Conservation (phyloP, 1,140 invertebrate genomes). For the Philotrypesis tridentata region DNA sequence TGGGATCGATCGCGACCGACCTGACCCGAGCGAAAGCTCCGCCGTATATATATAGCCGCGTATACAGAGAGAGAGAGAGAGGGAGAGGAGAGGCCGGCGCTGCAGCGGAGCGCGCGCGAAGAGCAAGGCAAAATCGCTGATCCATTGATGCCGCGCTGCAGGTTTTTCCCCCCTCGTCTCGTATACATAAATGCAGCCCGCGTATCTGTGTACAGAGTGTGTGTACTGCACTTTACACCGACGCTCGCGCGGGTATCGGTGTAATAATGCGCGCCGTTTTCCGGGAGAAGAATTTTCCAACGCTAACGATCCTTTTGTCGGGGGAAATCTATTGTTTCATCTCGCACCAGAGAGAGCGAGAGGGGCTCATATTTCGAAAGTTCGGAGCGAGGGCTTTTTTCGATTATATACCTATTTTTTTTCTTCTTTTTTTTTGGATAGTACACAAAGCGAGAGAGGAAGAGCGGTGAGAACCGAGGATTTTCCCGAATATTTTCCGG, state of each 20-base stretch:
- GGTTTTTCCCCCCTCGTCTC: not conserved
- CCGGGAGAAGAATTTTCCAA: not conserved
- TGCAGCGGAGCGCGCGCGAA: not conserved
- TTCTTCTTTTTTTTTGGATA: no score
- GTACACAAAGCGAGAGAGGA: no score
- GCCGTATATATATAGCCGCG: not conserved
- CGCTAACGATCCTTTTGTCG: constrained; percentile 13
- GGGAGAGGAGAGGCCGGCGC: not conserved
- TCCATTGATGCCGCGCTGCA: constrained; percentile 14
- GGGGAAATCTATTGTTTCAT: not conserved
- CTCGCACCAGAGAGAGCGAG: no score
- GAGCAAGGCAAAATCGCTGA: constrained; percentile 15
- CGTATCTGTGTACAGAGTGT: not conserved
- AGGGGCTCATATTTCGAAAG: not conserved
- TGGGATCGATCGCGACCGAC: constrained; percentile 11
- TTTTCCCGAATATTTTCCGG: not conserved
- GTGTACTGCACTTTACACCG: not conserved
- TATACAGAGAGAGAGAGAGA: no score
- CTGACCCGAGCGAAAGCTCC: not conserved
- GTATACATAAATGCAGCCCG: no score
- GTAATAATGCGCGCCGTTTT: not conserved
- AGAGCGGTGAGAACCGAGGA: no score
- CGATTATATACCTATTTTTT: no score
- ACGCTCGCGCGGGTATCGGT: not conserved
- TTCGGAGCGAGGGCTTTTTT: not conserved